Evolutionary conservation across 2,113 vertebrate species (phyloP).

Genomic region (Callipepla californica): DNA sequence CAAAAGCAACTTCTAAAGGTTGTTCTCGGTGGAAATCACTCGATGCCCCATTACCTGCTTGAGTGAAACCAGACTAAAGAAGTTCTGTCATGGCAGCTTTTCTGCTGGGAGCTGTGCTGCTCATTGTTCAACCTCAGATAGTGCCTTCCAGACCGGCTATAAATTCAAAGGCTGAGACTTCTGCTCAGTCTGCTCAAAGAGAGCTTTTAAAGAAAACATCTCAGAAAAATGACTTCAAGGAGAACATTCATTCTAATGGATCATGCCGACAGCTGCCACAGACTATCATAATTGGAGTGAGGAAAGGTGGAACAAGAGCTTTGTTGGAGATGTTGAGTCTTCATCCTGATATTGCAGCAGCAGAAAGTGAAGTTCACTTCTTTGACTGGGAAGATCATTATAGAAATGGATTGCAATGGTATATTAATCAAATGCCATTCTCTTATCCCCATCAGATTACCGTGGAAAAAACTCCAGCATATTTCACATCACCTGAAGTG

Average conservation of each 20-base stretch:
- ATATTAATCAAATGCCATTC: conserved; percentile 93
- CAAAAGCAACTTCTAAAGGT: conserved; percentile 59
- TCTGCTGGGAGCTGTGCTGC: conserved; percentile 87
- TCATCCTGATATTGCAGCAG: conserved; percentile 88
- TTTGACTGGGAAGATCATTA: conserved; percentile 97
- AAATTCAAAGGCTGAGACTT: conserved; percentile 1
- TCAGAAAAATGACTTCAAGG: conserved; percentile 29
- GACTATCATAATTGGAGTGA: conserved; percentile 94
- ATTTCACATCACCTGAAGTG: conserved; percentile 93
- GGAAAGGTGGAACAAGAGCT: conserved; percentile 95
- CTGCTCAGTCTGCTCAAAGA: conserved; percentile 46
- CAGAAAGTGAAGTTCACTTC: conserved; percentile 96
- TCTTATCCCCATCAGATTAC: conserved; percentile 89
- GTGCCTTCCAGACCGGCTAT: conserved; percentile 79
- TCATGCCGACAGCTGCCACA: conserved; percentile 86
- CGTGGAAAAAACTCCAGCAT: conserved; percentile 97
- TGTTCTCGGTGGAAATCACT: conserved; percentile 75
- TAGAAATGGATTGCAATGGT: conserved; percentile 90
- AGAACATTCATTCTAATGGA: conserved; percentile 78
- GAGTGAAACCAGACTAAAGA: conserved; percentile 82
- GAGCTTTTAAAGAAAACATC: conserved; percentile 57
- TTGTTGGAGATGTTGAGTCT: conserved; percentile 97
- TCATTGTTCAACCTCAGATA: conserved; percentile 83
- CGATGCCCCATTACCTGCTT: conserved; percentile 76
- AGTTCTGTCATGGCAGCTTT: conserved; percentile 89